Evolutionary conservation across 2,797 vertebrate species (phyloP).

Genomic region (Notoglanidium macrostoma): DNA sequence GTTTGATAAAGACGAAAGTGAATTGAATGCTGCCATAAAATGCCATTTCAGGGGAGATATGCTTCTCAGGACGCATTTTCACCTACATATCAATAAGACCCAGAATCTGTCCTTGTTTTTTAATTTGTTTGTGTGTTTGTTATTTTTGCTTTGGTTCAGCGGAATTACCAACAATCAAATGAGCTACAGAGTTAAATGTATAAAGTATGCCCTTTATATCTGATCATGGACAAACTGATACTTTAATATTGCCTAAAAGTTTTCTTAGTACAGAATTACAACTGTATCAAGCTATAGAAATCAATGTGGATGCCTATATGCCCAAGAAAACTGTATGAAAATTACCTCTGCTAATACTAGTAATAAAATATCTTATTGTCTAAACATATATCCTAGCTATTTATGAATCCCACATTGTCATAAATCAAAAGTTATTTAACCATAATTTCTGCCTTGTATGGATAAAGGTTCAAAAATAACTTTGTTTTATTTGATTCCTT

Average conservation of each 20-base stretch:
- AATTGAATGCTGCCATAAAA: constrained; percentile 8
- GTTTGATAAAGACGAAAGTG: constrained; percentile 1
- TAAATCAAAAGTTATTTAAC: constrained; percentile 53
- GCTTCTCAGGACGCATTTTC: background rate
- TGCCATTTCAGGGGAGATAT: background rate
- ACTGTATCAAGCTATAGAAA: constrained; percentile 9
- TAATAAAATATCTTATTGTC: constrained; percentile 54
- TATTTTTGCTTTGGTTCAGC: background rate
- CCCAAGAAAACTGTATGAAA: constrained; percentile 38
- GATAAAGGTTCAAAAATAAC: background rate
- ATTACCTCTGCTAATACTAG: constrained; percentile 49
- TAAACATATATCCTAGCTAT: constrained; percentile 46
- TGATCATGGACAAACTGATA: background rate
- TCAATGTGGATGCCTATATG: constrained; percentile 44
- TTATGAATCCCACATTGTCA: constrained; percentile 45
- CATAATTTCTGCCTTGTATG: constrained; percentile 43
- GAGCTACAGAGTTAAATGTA: background rate
- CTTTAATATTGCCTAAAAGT: background rate
- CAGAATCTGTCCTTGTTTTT: background rate
- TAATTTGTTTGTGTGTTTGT: background rate
- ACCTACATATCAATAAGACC: background rate
- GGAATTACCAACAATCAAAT: background rate
- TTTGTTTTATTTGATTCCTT: background rate
- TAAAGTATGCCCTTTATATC: background rate
- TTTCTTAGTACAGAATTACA: background rate